phyloP scores from a whole-genome alignment of 2,888 invertebrate genomes.

The Fragum whitleyi region DNA sequence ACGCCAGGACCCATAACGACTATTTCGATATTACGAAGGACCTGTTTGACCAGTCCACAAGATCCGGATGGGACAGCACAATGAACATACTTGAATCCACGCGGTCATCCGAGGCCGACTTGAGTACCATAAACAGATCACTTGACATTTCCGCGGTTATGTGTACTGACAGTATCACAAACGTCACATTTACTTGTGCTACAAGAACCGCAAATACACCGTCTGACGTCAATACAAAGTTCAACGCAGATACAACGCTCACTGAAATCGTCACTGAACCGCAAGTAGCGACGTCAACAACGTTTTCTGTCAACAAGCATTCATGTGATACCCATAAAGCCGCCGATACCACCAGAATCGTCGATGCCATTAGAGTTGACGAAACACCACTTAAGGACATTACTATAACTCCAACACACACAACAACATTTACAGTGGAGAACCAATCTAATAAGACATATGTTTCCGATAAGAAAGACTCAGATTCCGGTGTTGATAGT shows the following conservation, averaged over 20 bases:
- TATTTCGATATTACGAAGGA: slow-evolving; percentile 22
- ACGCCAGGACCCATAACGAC: slow-evolving; percentile 41
- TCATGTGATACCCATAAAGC: background rate
- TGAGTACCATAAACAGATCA: slow-evolving; percentile 13
- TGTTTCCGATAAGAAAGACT: background rate
- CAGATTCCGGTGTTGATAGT: background rate
- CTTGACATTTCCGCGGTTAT: slow-evolving; percentile 13
- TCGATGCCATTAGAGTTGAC: background rate
- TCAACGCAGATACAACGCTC: background rate
- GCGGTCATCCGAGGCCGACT: slow-evolving; percentile 9
- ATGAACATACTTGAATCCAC: slow-evolving; percentile 1
- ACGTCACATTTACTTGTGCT: background rate
- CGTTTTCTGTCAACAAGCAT: background rate
- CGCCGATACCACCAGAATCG: background rate
- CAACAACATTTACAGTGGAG: background rate
- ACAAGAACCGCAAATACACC: background rate
- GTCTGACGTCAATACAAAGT: background rate
- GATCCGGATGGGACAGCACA: background rate
- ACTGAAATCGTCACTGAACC: background rate
- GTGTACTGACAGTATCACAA: background rate
- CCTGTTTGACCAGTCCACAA: background rate
- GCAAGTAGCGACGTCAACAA: background rate
- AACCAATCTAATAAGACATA: background rate
- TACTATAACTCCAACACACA: background rate
- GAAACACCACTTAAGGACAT: background rate